Evolutionary conservation across 2,888 invertebrate species (phyloP), one percentile per base, ranked within the genome.

Genomic region (Polyploca ridens): DNA sequence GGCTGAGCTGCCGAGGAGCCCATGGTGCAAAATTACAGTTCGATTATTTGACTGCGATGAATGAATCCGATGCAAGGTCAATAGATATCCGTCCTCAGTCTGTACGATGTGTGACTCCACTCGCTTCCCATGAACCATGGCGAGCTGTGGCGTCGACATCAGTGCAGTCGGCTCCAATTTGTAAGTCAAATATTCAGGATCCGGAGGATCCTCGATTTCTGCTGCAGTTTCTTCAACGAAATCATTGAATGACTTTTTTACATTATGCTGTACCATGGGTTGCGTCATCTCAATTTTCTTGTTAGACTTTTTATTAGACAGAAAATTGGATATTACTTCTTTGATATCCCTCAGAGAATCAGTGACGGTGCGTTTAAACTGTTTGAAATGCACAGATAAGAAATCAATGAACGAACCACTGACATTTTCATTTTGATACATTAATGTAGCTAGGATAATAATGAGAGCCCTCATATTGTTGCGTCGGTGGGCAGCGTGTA

Each of bases 1-100:
- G 0, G 87, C 87, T 0, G 92, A 91, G 69, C 90, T 91, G 8
- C 90, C 91, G 0, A 91, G 80, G 62, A 92, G 68, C 11, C 91
- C 91, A 62, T 91, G 92, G 65, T 90, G 89, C 58, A 91, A 81
- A 61, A 90, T 75, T 33, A 89, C 78, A 5, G 88, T 85, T 63
- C 76, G 74, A 58, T 80, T 81, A 0, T 49, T 38, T 33, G n/a
- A 35, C n/a, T 63, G 41, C 10, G 65, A 35, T 3, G 71, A 71
- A 65, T 78, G 65, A 64, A 90, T 68, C 13, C 90, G 81, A 75
- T 91, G 90, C 33, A 88, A 59, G 8, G 88, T 91, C 14, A 91
- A 74, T 35, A 88, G 70, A 64, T 89, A 91, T 1, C 90, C 90
- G 61, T 91, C 91, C 62, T 71, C 78, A 5, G 90, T 87, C 44